Evolutionary conservation across 2,888 invertebrate species (phyloP).

Genomic region (Drosophila atroscutellata): DNA sequence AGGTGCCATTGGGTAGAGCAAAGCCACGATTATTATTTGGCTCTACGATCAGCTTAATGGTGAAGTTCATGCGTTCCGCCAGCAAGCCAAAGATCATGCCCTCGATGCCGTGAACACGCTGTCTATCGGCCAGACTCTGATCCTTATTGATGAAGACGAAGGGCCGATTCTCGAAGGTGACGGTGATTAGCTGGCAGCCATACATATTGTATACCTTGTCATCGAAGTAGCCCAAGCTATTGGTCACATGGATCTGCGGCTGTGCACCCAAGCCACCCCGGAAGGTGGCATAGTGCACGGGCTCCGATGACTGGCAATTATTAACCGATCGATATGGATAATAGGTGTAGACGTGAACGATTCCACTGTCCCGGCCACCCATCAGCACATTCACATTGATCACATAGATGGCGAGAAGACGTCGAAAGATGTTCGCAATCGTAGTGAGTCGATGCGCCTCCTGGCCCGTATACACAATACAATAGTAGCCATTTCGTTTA

Average conservation of each 20-base stretch:
- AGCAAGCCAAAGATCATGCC: slow-evolving; percentile 74
- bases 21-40: slow-evolving; percentile 59
- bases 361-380: slow-evolving; percentile 34
- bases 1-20: slow-evolving; percentile 72
- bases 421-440: slow-evolving; percentile 72
- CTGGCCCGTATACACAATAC: slow-evolving; percentile 77
- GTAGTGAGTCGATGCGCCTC: slow-evolving; percentile 56
- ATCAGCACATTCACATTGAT: slow-evolving; percentile 79
- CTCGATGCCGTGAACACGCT: slow-evolving; percentile 78
- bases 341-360: slow-evolving; percentile 76
- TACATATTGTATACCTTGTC: slow-evolving; percentile 75
- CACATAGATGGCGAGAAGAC: slow-evolving; percentile 77
- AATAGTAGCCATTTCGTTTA: slow-evolving; percentile 75
- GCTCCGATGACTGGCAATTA: slow-evolving; percentile 69
- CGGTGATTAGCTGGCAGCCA: slow-evolving; percentile 73
- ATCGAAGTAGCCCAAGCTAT: slow-evolving; percentile 66
- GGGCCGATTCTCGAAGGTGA: slow-evolving; percentile 74
- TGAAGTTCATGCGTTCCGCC: slow-evolving; percentile 81
- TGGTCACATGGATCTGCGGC: slow-evolving; percentile 25
- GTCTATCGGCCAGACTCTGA: neutral
- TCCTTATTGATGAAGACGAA: slow-evolving; percentile 66
- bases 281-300: slow-evolving; percentile 71
- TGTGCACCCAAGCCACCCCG: slow-evolving; percentile 38
- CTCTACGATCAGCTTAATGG: slow-evolving; percentile 57
- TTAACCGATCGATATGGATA: slow-evolving; percentile 73